phyloP scores from a whole-genome alignment of 2,888 invertebrate species.

The Brachyptera putata region DNA sequence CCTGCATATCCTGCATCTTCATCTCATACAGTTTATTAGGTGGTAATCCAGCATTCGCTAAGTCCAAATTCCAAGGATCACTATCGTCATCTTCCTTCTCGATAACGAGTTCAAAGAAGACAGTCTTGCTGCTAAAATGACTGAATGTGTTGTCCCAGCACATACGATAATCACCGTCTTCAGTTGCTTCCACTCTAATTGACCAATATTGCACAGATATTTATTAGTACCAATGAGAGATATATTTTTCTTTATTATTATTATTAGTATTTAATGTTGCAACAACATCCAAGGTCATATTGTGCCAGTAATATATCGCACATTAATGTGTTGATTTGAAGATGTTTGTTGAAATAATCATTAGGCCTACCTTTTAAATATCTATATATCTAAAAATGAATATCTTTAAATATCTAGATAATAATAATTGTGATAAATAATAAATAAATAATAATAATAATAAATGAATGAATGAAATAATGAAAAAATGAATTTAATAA shows the following conservation, averaged over 20 bases:
- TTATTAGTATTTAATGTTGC: not conserved
- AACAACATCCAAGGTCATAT: not conserved
- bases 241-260: not conserved
- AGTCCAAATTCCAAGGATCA: conserved; percentile 41
- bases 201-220: not conserved
- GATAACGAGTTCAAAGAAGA: conserved; percentile 74
- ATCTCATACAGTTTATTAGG: conserved; percentile 55
- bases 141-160: conserved; percentile 88
- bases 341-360: no score
- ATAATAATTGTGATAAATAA: no score
- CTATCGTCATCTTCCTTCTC: conserved; percentile 54
- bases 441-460: no score
- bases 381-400: no score
- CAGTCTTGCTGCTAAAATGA: conserved; percentile 74
- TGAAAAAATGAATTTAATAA: no score
- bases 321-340: no score
- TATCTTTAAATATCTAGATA: no score
- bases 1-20: conserved; percentile 48
- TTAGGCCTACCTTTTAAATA: no score
- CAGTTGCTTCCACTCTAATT: conserved; percentile 50
- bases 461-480: no score
- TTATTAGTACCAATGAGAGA: not conserved
- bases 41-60: conserved; percentile 43
- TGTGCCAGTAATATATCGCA: no score
- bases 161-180: conserved; percentile 72